Conservation (phyloP, 2,113 vertebrate species). For the Scomber colias region DNA sequence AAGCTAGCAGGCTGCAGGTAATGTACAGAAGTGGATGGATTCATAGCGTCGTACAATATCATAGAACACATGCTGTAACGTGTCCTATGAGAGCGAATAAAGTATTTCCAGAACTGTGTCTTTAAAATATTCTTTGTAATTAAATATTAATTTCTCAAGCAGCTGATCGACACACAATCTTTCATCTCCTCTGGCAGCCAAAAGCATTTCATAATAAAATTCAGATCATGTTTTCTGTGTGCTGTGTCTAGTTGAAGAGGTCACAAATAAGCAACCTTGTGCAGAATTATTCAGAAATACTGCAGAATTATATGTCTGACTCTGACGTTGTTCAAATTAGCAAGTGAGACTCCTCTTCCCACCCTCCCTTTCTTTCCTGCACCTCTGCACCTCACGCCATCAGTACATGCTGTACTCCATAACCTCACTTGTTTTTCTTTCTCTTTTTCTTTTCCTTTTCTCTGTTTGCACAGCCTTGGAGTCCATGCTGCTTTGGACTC, state of each 20-base stretch:
- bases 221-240: neutral
- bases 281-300: slow-evolving; percentile 30
- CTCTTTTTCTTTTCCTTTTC: slow-evolving; percentile 12
- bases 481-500: slow-evolving; percentile 21
- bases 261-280: slow-evolving; percentile 14
- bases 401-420: neutral
- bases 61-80: neutral
- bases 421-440: slow-evolving; percentile 21
- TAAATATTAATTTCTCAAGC: neutral
- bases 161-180: neutral
- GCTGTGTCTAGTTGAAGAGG: neutral
- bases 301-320: neutral
- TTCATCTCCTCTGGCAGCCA: neutral
- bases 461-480: slow-evolving; percentile 16
- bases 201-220: neutral
- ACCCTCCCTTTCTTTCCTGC: neutral
- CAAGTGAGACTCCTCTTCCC: slow-evolving; percentile 8
- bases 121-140: no score
- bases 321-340: slow-evolving; percentile 35
- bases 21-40: neutral
- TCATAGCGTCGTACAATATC: neutral
- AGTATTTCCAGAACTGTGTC: no score
- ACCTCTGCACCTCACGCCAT: slow-evolving; percentile 12
- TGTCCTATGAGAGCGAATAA: neutral
- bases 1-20: neutral